Conservation (phyloP, 2,797 vertebrate species). For the Rhinella marina region DNA sequence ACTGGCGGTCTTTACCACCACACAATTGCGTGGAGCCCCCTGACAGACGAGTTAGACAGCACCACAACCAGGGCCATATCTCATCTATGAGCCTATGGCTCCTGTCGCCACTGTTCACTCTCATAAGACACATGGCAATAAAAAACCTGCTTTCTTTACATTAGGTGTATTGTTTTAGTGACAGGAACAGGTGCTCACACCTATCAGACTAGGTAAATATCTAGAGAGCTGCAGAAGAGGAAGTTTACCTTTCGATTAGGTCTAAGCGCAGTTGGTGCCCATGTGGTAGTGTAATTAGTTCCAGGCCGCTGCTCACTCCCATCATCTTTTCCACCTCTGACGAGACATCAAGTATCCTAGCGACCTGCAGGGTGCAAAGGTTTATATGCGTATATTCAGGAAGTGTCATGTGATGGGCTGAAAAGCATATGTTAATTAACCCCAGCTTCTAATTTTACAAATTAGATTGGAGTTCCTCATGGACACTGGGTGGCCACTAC, state of each 20-base stretch:
- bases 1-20: too few relatives aligned
- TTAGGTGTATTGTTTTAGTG: not conserved
- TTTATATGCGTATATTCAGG: slow-evolving; percentile 37
- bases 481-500: not conserved
- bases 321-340: slow-evolving; percentile 86
- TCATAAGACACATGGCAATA: not conserved
- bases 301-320: slow-evolving; percentile 91
- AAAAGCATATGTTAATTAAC: not conserved
- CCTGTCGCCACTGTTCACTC: too few relatives aligned
- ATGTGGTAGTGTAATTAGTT: slow-evolving; percentile 91
- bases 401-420: slow-evolving; percentile 30
- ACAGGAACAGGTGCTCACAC: not conserved
- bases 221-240: not conserved
- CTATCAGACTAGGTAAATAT: slow-evolving; percentile 4
- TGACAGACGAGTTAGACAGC: too few relatives aligned
- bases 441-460: not conserved
- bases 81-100: too few relatives aligned
- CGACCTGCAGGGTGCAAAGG: slow-evolving; percentile 79
- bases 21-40: too few relatives aligned
- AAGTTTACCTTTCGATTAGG: slow-evolving; percentile 91
- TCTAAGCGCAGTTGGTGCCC: slow-evolving; percentile 92
- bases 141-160: not conserved
- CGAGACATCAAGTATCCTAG: slow-evolving; percentile 88
- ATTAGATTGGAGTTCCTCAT: not conserved
- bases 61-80: too few relatives aligned